A percentile compares a stretch with the other conserved stretches of the same genome.
Evolutionary conservation across 2,113 vertebrate species (phyloP).

Genomic region (Irena cyanogastra): DNA sequence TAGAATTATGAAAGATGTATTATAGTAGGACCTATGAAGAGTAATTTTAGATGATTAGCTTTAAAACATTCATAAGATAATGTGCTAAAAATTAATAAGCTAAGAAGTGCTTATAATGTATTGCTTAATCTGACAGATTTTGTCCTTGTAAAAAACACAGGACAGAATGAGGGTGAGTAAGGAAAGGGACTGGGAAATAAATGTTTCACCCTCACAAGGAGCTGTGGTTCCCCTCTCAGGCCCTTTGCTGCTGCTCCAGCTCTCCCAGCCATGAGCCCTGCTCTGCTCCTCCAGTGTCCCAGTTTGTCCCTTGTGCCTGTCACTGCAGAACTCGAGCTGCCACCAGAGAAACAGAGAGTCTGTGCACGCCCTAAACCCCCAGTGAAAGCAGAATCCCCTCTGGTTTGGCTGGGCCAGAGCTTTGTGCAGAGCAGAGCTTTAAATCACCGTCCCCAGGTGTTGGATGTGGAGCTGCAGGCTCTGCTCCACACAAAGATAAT

Average conservation of each 20-base stretch:
- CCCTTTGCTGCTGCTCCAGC: not conserved
- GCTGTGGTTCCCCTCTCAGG: not conserved
- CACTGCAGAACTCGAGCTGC: not conserved
- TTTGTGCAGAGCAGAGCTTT: not conserved
- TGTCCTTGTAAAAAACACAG: not conserved
- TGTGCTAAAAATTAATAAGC: not conserved
- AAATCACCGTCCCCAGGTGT: not conserved
- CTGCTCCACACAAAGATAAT: not conserved
- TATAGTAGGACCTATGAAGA: not conserved
- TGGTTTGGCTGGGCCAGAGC: not conserved
- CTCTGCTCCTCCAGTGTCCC: not conserved
- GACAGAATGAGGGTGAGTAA: not conserved
- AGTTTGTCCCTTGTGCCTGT: not conserved
- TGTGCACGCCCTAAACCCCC: not conserved
- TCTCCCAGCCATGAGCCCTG: not conserved
- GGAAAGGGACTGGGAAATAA: not conserved
- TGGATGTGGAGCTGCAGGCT: not conserved
- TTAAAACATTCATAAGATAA: not conserved
- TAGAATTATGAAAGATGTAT: not conserved
- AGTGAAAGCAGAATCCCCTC: not conserved
- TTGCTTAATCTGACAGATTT: not conserved
- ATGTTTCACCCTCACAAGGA: not conserved
- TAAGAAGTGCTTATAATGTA: not conserved
- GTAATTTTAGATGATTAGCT: not conserved
- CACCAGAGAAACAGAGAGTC: not conserved